phyloP scores from a whole-genome alignment of 1,140 invertebrate species.

The Dreissena rostriformis region DNA sequence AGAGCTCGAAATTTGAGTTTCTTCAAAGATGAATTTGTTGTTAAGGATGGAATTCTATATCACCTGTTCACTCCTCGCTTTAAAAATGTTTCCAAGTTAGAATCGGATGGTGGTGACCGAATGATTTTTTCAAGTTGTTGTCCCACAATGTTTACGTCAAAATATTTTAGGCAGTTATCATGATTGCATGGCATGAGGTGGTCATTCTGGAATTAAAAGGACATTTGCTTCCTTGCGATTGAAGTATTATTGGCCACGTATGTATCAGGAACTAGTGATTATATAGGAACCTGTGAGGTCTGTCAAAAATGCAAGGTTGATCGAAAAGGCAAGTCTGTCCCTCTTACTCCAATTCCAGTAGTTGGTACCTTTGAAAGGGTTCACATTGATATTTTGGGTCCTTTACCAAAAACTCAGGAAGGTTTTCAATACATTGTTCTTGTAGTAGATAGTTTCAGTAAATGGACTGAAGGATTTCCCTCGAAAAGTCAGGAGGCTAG shows the following conservation, averaged over 20 bases:
- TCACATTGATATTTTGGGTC: slow-evolving; percentile 40
- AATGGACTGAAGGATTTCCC: slow-evolving; percentile 35
- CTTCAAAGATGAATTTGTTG: slow-evolving; percentile 33
- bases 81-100: too few relatives aligned
- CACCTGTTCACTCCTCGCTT: too few relatives aligned
- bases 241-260: slow-evolving; percentile 32
- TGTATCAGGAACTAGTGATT: slow-evolving; percentile 25
- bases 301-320: slow-evolving; percentile 21
- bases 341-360: slow-evolving; percentile 26
- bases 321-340: neutral
- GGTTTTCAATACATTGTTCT: slow-evolving; percentile 33
- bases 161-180: slow-evolving; percentile 15
- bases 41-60: slow-evolving; percentile 22
- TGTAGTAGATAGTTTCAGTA: slow-evolving; percentile 19
- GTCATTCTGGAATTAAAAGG: slow-evolving; percentile 19
- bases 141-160: neutral
- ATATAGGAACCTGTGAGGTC: slow-evolving; percentile 15
- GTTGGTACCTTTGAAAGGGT: slow-evolving; percentile 10
- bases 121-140: slow-evolving; percentile 19
- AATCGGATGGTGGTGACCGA: slow-evolving; percentile 15
- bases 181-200: slow-evolving; percentile 41
- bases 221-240: neutral
- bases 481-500: slow-evolving; percentile 17
- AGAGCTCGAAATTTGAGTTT: slow-evolving; percentile 25
- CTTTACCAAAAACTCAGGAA: slow-evolving; percentile 35